Base-by-base conservation (phyloP, 2,888 invertebrate genomes). In the Apodemia hepburni region DNA sequence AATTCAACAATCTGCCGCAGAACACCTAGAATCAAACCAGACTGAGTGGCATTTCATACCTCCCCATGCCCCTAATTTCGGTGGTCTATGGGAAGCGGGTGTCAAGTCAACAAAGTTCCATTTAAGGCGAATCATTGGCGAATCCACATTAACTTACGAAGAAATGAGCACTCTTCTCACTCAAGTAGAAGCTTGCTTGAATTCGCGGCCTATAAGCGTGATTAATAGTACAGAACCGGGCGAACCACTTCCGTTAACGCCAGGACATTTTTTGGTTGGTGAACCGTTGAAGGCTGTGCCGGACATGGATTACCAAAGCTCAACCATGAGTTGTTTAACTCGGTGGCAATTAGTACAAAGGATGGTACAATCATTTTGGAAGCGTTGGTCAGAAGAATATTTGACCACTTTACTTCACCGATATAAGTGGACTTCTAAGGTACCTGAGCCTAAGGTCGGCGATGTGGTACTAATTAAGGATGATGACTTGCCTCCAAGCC, bases 381-480 rank as follows among this genome's bases (percentile, higher is more conserved):
- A 49, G n/a, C 49, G 49, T 17, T 49, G 49, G 49, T 49, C 9
- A 3, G 17, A 17, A 17, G 49, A 49, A 18, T 49, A 49, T 49
- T n/a, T 49, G 17, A 17, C 49, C 5, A 49, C n/a, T 7, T 18
- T 49, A 3, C n/a, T 47, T 6, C 45, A 47, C n/a, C 15, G 69
- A 12, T 64, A 72, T 15, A 72, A 70, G 64, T 70, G 71, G 68
- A 49, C 57, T n/a, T 27, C 49, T 7, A 57, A 17, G 8, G 58
- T 15, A 3, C 69, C 66, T 49, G 69, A 71, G 59, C 68, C 69
- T 9, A 60, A 69, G 9, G 63, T 71, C 15, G 66, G 66, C 1
- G 68, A 68, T 59, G 62, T 72, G 6, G 69, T 70, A 3, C 54
- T 71, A n/a, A 61, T 70, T 9, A 72, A 66, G 59, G 71, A 72